A percentile compares a stretch with the other conserved stretches of the same genome.
These are phyloP conservation scores for Boloria selene DNA, from an alignment of 2,888 invertebrate species.

Conservation along the genomic window DNA sequence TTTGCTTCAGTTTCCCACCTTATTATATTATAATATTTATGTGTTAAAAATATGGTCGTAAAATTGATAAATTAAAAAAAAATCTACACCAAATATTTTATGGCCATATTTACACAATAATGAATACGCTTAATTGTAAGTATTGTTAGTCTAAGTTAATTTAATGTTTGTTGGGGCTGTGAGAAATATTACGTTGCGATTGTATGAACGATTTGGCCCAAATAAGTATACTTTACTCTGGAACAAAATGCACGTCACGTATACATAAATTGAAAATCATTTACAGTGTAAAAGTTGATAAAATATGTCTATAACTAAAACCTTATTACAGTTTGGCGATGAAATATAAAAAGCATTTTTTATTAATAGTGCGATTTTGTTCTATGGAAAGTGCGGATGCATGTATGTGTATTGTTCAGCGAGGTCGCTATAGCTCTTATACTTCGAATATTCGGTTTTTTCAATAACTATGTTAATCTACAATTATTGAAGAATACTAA, in stretches of 20 bases:
- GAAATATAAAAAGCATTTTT: too few species aligned
- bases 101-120: slow-evolving; percentile 26
- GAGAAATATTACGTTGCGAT: slow-evolving; percentile 24
- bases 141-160: slow-evolving; percentile 34
- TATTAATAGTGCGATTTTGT: too few species aligned
- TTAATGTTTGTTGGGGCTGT: slow-evolving; percentile 35
- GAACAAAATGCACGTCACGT: background rate
- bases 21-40: slow-evolving; percentile 1
- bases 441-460: too few species aligned
- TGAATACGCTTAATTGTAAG: slow-evolving; percentile 38
- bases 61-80: slow-evolving; percentile 13
- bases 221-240: background rate
- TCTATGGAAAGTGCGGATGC: too few species aligned
- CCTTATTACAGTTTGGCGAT: too few species aligned
- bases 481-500: too few species aligned
- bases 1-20: slow-evolving; percentile 19
- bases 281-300: too few species aligned
- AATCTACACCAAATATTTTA: slow-evolving; percentile 28
- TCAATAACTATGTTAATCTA: too few species aligned
- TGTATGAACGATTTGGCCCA: slow-evolving; percentile 11
- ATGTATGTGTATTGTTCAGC: too few species aligned
- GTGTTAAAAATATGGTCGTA: slow-evolving; percentile 15
- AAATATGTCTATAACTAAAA: too few species aligned
- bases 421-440: too few species aligned
- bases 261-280: background rate